These are phyloP conservation scores for Drosophila nigrodunni DNA, from an alignment of 1,140 invertebrate species.

Conservation along the genomic window DNA sequence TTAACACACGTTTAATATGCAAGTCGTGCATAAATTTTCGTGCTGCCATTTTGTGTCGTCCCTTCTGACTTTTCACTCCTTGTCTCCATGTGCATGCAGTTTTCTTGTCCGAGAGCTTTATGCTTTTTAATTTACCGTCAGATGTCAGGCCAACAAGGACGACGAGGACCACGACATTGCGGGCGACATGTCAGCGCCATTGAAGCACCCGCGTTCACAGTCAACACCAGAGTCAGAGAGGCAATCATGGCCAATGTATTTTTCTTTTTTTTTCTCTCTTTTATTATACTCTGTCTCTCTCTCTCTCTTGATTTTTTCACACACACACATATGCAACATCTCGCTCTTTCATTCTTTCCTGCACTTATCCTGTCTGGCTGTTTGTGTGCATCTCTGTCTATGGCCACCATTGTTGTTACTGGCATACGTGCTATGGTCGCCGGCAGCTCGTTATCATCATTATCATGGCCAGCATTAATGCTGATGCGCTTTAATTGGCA, in stretches of 20 bases:
- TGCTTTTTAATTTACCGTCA: conserved; percentile 81
- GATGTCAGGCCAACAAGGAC: conserved; percentile 58
- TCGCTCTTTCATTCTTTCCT: conserved; percentile 11
- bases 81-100: conserved; percentile 31
- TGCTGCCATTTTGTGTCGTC: conserved; percentile 43
- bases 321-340: neutral
- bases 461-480: conserved; percentile 71
- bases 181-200: conserved; percentile 68
- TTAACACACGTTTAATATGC: conserved; percentile 83
- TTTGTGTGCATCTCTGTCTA: conserved; percentile 16
- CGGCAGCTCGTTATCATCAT: conserved; percentile 73
- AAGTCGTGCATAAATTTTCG: conserved; percentile 80
- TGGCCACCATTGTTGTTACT: conserved; percentile 38
- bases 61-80: conserved; percentile 4
- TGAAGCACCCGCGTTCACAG: conserved; percentile 37
- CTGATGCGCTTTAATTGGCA: conserved; percentile 77
- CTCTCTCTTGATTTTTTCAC: neutral
- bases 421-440: conserved; percentile 65
- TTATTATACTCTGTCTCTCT: conserved; percentile 12
- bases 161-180: conserved; percentile 68
- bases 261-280: conserved; percentile 22
- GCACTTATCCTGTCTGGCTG: neutral
- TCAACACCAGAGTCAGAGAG: conserved; percentile 41
- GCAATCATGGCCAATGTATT: conserved; percentile 52
- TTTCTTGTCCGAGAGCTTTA: conserved; percentile 54